Conservation (phyloP, 2,888 invertebrate genomes). For the Metellina segmentata region DNA sequence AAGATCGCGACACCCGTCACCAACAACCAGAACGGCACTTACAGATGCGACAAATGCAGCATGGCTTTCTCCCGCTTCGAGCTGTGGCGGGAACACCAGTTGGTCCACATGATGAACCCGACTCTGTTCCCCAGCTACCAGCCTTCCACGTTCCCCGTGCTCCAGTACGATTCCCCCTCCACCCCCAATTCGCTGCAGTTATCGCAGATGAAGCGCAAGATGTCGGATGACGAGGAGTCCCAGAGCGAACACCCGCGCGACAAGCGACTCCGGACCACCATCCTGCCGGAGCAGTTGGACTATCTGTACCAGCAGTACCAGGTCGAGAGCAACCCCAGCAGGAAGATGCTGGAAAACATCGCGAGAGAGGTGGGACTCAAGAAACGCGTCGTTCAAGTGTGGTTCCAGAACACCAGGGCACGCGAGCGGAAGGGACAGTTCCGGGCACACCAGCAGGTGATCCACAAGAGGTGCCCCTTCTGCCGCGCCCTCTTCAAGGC, state of each 20-base stretch:
- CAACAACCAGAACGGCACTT: slow-evolving; percentile 77
- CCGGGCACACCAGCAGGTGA: slow-evolving; percentile 96
- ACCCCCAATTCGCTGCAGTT: slow-evolving; percentile 88
- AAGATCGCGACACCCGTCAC: slow-evolving; percentile 46
- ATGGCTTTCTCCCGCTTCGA: slow-evolving; percentile 94
- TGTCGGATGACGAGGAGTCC: slow-evolving; percentile 82
- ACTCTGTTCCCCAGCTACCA: slow-evolving; percentile 85
- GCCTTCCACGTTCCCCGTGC: slow-evolving; percentile 33
- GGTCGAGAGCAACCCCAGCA: slow-evolving; percentile 97
- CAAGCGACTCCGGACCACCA: slow-evolving; percentile 96
- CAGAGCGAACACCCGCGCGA: slow-evolving; percentile 86
- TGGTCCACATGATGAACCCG: slow-evolving; percentile 97
- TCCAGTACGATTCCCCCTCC: slow-evolving; percentile 85
- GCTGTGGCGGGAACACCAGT: slow-evolving; percentile 95
- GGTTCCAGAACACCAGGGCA: slow-evolving; percentile 96
- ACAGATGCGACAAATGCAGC: slow-evolving; percentile 96
- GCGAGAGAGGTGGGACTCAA: slow-evolving; percentile 97
- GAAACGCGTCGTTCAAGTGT: slow-evolving; percentile 98
- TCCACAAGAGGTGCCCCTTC: slow-evolving; percentile 97
- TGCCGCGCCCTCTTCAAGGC: slow-evolving; percentile 97
- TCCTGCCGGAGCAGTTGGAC: slow-evolving; percentile 97
- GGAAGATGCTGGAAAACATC: slow-evolving; percentile 98
- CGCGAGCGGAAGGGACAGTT: slow-evolving; percentile 95
- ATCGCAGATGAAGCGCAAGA: slow-evolving; percentile 69
- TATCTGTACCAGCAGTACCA: slow-evolving; percentile 99